Conservation (phyloP, 1,140 invertebrate genomes). For the Brachystomella parvula region DNA sequence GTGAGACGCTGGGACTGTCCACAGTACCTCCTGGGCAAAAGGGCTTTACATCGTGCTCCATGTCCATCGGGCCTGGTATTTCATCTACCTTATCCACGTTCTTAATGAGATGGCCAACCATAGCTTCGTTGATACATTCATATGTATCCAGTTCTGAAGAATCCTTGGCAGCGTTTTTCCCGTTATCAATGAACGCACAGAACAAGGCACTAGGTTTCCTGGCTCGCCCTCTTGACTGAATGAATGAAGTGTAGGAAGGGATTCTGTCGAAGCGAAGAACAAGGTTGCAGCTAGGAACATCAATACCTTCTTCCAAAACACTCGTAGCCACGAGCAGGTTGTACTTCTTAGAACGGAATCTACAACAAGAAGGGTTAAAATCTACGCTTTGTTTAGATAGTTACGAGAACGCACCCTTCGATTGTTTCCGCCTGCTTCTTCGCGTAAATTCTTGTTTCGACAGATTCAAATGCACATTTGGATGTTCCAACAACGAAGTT, state of each 20-base stretch:
- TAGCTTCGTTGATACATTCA: constrained; percentile 5
- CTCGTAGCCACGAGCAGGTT: constrained; percentile 76
- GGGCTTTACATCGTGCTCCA: not conserved
- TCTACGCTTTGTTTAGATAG: not conserved
- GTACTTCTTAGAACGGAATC: constrained; percentile 52
- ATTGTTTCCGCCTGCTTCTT: constrained; percentile 56
- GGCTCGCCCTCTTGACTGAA: constrained; percentile 71
- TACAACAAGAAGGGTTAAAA: constrained; percentile 39
- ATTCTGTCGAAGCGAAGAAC: constrained; percentile 55
- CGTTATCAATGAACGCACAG: constrained; percentile 47
- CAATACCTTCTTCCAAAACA: constrained; percentile 75
- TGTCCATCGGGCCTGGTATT: not conserved
- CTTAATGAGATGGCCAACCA: constrained; percentile 44
- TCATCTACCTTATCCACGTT: constrained; percentile 2
- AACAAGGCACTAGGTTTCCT: constrained; percentile 52
- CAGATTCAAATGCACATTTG: constrained; percentile 49
- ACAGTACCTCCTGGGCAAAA: constrained; percentile 18
- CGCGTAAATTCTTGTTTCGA: constrained; percentile 49
- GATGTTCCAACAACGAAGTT: constrained; percentile 63
- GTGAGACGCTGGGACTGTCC: constrained; percentile 22
- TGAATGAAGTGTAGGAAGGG: constrained; percentile 66
- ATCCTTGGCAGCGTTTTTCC: constrained; percentile 38
- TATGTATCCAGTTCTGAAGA: constrained; percentile 40
- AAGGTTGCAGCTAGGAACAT: constrained; percentile 70
- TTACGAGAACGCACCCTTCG: constrained; percentile 10